Percentiles rank a stretch among this genome's conserved stretches.
Evolutionary conservation across 2,113 vertebrate species (phyloP).

Genomic region (Antechinus flavipes): DNA sequence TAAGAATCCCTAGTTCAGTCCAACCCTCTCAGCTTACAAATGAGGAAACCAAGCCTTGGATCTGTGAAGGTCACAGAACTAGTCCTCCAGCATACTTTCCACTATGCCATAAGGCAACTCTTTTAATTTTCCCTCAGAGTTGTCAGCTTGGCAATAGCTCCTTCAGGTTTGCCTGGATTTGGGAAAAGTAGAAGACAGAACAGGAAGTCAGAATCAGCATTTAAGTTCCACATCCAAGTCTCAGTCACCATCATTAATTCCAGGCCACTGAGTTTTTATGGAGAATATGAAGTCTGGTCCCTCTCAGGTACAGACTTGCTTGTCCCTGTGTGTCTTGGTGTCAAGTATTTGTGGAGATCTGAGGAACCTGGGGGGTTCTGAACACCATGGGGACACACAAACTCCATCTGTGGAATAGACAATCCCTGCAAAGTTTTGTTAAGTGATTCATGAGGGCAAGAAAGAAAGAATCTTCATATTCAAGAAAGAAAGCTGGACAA

Average conservation of each 20-base stretch:
- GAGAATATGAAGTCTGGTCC: neutral
- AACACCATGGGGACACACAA: neutral
- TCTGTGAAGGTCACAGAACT: neutral
- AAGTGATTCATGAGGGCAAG: neutral
- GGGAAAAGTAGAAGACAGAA: neutral
- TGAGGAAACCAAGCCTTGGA: neutral
- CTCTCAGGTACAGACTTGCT: neutral
- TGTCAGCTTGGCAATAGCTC: neutral
- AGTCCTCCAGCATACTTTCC: neutral
- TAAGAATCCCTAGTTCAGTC: neutral
- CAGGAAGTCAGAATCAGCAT: neutral
- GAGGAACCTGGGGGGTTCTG: neutral
- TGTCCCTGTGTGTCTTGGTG: neutral
- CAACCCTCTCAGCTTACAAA: neutral
- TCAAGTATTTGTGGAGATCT: neutral
- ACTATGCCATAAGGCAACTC: neutral
- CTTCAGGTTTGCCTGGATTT: neutral
- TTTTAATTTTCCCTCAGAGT: neutral
- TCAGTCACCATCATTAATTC: neutral
- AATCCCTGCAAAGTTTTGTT: neutral
- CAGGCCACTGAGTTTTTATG: neutral
- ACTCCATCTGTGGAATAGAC: neutral
- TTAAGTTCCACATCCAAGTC: neutral
- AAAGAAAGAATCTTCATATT: neutral
- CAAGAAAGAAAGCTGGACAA: neutral